A percentile compares a stretch with the other conserved stretches of the same genome.
phyloP scores from a whole-genome alignment of 2,113 vertebrate genomes.

The Phalacrocorax brasilianus region DNA sequence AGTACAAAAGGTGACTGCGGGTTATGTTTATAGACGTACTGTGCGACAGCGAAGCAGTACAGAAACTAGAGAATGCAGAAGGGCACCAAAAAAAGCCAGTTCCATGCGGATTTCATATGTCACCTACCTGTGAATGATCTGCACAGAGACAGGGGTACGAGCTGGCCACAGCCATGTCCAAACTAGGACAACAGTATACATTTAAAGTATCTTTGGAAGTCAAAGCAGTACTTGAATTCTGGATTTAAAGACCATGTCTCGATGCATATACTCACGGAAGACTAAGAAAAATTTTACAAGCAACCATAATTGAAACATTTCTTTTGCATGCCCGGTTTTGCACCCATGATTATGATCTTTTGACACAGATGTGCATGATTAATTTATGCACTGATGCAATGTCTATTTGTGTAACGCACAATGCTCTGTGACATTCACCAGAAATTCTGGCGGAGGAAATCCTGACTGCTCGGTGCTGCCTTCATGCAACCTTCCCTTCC shows the following conservation, averaged over 20 bases:
- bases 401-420: not conserved
- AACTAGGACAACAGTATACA: not conserved
- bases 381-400: not conserved
- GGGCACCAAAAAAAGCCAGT: slow-evolving; percentile 40
- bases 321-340: not conserved
- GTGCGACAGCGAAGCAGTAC: not conserved
- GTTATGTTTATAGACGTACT: slow-evolving; percentile 61
- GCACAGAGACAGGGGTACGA: not conserved
- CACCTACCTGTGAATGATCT: slow-evolving; percentile 36
- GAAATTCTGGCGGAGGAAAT: not conserved
- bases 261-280: not conserved
- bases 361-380: not conserved
- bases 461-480: not conserved
- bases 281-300: not conserved
- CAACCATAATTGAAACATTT: not conserved
- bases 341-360: not conserved
- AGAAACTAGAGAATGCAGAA: slow-evolving; percentile 43
- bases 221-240: not conserved
- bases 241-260: not conserved
- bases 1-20: slow-evolving; percentile 69
- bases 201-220: not conserved
- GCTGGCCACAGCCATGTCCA: not conserved
- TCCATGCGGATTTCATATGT: not conserved
- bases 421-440: not conserved
- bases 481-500: not conserved